Percentiles rank a stretch among this genome's conserved stretches.
phyloP scores from a whole-genome alignment of 1,140 invertebrate genomes.

The Elysia chlorotica region DNA sequence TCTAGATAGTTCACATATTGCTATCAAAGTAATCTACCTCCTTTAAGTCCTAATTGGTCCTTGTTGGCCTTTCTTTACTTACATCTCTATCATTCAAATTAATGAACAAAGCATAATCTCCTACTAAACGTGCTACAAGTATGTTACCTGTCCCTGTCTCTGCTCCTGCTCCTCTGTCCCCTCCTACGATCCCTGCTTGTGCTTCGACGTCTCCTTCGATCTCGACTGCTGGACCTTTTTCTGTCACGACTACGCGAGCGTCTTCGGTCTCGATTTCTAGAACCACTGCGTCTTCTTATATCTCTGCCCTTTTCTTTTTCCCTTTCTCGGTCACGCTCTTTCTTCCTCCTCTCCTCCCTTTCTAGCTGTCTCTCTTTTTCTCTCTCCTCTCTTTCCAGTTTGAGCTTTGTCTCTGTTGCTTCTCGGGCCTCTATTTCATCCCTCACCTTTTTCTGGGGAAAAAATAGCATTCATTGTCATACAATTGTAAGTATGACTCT shows the following conservation, averaged over 20 bases:
- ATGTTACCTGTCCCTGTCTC: too few species aligned
- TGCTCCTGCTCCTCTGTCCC: too few species aligned
- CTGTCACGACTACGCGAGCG: too few species aligned
- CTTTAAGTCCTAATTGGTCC: too few species aligned
- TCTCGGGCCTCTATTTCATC: constrained; percentile 40
- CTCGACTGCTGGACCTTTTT: constrained; percentile 20
- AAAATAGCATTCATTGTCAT: neutral
- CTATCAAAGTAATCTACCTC: too few species aligned
- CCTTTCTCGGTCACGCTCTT: constrained; percentile 30
- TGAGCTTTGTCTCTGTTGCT: constrained; percentile 49
- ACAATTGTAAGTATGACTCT: neutral
- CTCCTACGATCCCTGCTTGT: too few species aligned
- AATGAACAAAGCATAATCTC: too few species aligned
- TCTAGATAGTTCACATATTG: too few species aligned
- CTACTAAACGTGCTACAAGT: too few species aligned
- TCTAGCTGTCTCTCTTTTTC: constrained; percentile 62
- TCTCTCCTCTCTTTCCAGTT: constrained; percentile 47
- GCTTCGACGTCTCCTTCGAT: constrained; percentile 19
- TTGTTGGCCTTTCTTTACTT: too few species aligned
- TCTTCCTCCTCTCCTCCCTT: constrained; percentile 25
- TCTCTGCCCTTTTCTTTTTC: constrained; percentile 31
- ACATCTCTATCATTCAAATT: too few species aligned
- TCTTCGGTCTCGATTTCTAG: constrained; percentile 34
- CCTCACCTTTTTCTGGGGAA: constrained; percentile 34
- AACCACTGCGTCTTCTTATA: constrained; percentile 34